A percentile compares a stretch with the other conserved stretches of the same genome.
Conservation (phyloP, 2,113 vertebrate species). For the Colistium nudipinnis region DNA sequence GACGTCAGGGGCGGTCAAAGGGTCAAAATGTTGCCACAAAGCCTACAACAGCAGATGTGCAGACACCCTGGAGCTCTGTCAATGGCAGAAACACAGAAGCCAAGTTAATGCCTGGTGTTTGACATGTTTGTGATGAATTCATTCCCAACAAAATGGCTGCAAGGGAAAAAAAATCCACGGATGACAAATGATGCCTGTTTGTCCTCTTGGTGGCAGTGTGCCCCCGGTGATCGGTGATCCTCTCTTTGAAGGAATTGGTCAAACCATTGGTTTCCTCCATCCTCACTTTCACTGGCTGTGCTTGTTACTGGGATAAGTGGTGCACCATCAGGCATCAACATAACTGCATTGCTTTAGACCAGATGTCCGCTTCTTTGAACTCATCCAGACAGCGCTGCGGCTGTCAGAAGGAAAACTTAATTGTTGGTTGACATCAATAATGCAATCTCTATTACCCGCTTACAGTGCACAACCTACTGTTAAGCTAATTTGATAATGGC, state of each 20-base stretch:
- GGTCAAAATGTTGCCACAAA: not conserved
- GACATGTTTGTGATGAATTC: constrained; percentile 23
- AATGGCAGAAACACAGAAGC: constrained; percentile 5
- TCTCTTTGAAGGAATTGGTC: not conserved
- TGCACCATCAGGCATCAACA: constrained; percentile 14
- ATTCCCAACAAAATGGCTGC: constrained; percentile 71
- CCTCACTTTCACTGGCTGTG: constrained; percentile 8
- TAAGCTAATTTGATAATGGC: constrained; percentile 55
- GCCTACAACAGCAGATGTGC: not conserved
- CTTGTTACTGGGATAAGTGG: constrained; percentile 25
- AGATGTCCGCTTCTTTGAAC: constrained; percentile 3
- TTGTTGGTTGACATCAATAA: constrained; percentile 27
- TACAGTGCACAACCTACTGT: constrained; percentile 9
- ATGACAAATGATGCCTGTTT: not conserved
- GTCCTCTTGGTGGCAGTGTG: constrained; percentile 71
- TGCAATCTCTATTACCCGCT: constrained; percentile 25
- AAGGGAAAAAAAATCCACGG: not conserved
- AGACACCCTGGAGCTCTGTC: constrained; percentile 8
- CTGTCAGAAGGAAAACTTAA: constrained; percentile 10
- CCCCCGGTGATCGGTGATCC: constrained; percentile 16
- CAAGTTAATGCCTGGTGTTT: constrained; percentile 5
- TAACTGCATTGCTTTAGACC: constrained; percentile 30
- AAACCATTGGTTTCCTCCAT: not conserved
- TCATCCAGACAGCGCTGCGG: constrained; percentile 5
- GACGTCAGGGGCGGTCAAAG: not conserved